phyloP scores from a whole-genome alignment of 2,797 vertebrate species.

The Enteromius afrohamiltoni region DNA sequence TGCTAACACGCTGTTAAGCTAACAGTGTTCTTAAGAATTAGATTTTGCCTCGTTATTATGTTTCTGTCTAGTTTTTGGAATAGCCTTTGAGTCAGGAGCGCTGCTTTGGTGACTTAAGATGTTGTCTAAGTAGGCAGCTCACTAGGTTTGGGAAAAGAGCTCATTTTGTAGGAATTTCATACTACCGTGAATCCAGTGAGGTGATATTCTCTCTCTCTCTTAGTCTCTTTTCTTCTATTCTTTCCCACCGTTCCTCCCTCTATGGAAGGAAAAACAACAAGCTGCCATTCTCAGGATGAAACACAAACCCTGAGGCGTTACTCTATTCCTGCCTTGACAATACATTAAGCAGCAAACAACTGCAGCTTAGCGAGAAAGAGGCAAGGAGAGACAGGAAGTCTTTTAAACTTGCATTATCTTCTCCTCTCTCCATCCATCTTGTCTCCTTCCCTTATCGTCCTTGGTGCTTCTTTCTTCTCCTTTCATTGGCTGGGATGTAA shows the following conservation, averaged over 20 bases:
- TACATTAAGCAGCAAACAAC: constrained; percentile 32
- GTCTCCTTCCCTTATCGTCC: not conserved
- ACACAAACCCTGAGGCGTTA: constrained; percentile 31
- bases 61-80: not conserved
- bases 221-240: constrained; percentile 5
- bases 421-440: constrained; percentile 31
- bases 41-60: not conserved
- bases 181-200: not conserved
- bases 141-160: not conserved
- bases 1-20: not conserved
- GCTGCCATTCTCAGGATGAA: constrained; percentile 41
- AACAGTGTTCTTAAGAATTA: not conserved
- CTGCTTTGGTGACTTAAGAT: not conserved
- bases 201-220: not conserved
- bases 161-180: not conserved
- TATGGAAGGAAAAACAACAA: constrained; percentile 32
- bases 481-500: constrained; percentile 47
- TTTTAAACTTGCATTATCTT: constrained; percentile 28
- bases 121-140: not conserved
- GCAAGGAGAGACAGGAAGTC: constrained; percentile 16
- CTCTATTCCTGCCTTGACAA: constrained; percentile 30
- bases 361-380: constrained; percentile 24
- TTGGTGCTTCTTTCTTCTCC: constrained; percentile 1
- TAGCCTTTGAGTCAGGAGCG: not conserved
- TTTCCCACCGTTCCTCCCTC: not conserved